Evolutionary conservation across 2,113 vertebrate species (phyloP), one percentile per base, ranked within the genome.

Genomic region (Turnix velox): DNA sequence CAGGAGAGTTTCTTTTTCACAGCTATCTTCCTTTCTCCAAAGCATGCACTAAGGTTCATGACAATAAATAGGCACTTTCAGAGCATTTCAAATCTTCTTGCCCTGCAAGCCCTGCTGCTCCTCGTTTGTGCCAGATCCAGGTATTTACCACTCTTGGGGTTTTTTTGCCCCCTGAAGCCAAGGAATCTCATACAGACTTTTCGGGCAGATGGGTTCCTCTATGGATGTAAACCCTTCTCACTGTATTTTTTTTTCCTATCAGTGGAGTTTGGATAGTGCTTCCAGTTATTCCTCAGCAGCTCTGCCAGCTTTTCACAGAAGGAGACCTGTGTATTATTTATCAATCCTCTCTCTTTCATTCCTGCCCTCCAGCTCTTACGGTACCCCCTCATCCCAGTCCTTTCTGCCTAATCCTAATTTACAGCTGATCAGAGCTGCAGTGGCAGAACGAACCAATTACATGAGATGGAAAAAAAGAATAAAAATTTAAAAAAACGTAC

Each of bases 381-480:
- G 84, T 92, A 51, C 28, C 23, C 39, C 61, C 37, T 88, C 62
- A 54, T 90, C 52, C 52, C 68, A 39, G 84, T 77, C 63, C 49
- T 84, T 93, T 78, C 62, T 81, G 22, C 52, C 54, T 96, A 82
- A 92, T 92, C 88, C 83, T 93, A 83, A 90, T 95, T 90, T 93
- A 93, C 85, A 86, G 73, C 65, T 79, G 73, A 81, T 94, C 87
- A 89, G 84, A 92, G 54, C 54, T 10, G 54, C 54, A 9, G 5
- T n/a, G 30, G 58, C 37, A 76, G 65, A 57, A 91, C n/a, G 76
- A 81, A 65, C 31, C 62, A 73, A 71, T 94, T 90, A 90, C 39
- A 25, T 46, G 49, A 92, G 39, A 24, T 90, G 19, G 51, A 87
- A 71, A 84, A 68, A 63, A 88, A 40, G 40, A 90, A 71, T 73